Evolutionary conservation across 2,113 vertebrate genomes (phyloP).

Genomic region (Melanocharis versteri): DNA sequence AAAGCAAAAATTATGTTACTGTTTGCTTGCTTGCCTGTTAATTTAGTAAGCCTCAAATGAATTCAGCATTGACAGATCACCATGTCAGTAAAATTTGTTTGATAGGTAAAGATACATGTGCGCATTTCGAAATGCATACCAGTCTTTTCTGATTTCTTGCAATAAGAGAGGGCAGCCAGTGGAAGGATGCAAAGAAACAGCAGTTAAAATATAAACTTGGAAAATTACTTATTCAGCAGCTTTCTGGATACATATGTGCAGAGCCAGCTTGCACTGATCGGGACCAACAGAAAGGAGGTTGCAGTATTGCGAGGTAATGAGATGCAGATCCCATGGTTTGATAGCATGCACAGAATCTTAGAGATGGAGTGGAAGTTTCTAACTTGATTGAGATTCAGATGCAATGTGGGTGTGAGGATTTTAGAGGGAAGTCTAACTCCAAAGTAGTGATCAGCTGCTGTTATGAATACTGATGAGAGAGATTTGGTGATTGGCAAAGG

Average conservation of each 20-base stretch:
- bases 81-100: neutral
- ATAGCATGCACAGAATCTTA: neutral
- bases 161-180: neutral
- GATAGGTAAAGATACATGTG: neutral
- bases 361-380: neutral
- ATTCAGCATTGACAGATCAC: neutral
- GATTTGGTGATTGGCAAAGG: neutral
- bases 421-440: neutral
- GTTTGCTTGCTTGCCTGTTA: neutral
- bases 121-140: neutral
- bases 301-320: neutral
- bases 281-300: neutral
- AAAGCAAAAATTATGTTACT: neutral
- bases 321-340: neutral
- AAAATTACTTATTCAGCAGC: neutral
- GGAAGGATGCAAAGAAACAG: neutral
- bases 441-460: neutral
- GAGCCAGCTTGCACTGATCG: neutral
- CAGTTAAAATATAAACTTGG: neutral
- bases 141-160: neutral
- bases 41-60: neutral
- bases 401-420: neutral
- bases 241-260: neutral
- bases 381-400: neutral
- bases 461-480: neutral